Base-by-base conservation (phyloP, 2,797 vertebrate genomes). In the Aythya fuligula region DNA sequence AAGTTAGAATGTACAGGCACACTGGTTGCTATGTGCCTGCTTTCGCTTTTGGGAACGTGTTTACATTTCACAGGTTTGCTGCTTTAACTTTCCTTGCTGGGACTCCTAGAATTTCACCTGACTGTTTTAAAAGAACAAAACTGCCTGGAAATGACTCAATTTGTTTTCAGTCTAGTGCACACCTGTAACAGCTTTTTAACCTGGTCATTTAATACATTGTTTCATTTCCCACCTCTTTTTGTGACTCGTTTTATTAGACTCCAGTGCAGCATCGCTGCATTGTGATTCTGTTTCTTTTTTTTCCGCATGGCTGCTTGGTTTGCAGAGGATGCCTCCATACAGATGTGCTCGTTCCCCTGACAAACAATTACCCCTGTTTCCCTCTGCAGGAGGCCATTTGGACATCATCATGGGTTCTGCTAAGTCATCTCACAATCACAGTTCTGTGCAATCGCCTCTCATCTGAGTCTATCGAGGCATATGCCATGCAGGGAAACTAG, bases 361-460 rank as follows among this genome's bases (percentile, higher is more conserved):
- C 97, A 98, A 98, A 98, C 98, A 97, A 97, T 98, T 98, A 97
- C 97, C 97, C 97, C 97, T 97, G 95, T 93, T 97, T 73, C 77
- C 95, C 97, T 91, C 97, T 90, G 97, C 90, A 83, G 98, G 97
- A 97, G 96, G 96, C 97, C 97, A 98, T 97, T 98, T 98, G 97
- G 97, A 97, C 96, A 97, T 97, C 96, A 98, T 98, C 97, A 97
- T 86, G 91, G 94, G 96, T 97, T 98, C 97, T 98, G 97, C 97
- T 97, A 98, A 98, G 97, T 98, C 98, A 98, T 98, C 97, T 98
- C 96, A 97, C 97, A 97, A 98, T 98, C 97, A 95, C 96, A 96
- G 97, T 97, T 97, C 97, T 97, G 95, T 97, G 97, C 98, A 98
- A 96, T 98, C 97, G 97, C 90, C 94, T 98, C 97, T 98, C 96